Evolutionary conservation across 2,113 vertebrate genomes (phyloP), one percentile per base, ranked within the genome.

Genomic region (Hyla sarda): DNA sequence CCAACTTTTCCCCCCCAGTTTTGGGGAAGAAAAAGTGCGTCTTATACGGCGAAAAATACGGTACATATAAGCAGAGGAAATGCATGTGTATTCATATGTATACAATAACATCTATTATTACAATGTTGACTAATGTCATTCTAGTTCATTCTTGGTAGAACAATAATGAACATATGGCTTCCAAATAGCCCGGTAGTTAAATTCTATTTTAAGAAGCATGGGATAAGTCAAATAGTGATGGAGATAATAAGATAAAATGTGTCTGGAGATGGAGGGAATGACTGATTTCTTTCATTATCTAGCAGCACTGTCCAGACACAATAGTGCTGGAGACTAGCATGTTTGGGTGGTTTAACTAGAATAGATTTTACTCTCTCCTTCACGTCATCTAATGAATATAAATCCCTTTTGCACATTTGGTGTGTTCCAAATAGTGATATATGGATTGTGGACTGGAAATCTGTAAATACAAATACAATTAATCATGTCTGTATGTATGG

Each of bases 391-490:
- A 83, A 73, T 83, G 83, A 75, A 84, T 76, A 84, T 76, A 84
- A 84, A 84, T 76, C 54, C 71, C 34, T 58, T 76, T 76, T 50
- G 72, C 25, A 84, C 72, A 76, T 84, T 73, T 45, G 32, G 41
- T 65, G 37, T 65, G 72, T 50, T 60, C 32, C 56, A 58, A 76
- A 84, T 76, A 84, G 41, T 83, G 82, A 83, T 84, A 25, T 41
- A 84, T 84, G 50, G 83, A 84, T 65, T 84, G 83, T 84, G 83
- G 56, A 84, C 23, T 84, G 37, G 60, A 84, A 83, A 83, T 83
- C 54, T 83, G 82, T 83, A 83, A 84, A 76, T 84, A 84, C 77
- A 84, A 76, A 76, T 58, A 84, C 83, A 62, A 84, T 84, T 84
- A 84, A 84, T 84, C 83, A 84, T 76, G 72, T 48, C 72, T 76